These are phyloP conservation scores for Hetaerina titia DNA, from an alignment of 2,888 invertebrate genomes.

Conservation along the genomic window DNA sequence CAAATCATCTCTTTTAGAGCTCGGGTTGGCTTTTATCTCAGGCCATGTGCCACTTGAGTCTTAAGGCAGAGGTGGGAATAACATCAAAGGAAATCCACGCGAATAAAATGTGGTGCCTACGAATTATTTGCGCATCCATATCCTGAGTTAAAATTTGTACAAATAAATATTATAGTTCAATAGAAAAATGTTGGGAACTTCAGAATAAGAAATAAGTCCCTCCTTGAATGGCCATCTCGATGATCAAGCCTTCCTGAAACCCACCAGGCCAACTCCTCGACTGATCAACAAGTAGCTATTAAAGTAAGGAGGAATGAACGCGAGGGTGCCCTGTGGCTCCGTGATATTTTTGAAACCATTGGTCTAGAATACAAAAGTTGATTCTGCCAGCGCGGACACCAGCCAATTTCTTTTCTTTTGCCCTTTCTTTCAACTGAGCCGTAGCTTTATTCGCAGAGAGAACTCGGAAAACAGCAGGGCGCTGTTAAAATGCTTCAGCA, in stretches of 20 bases:
- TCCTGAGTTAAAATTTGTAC: too few species aligned
- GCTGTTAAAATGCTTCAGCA: not conserved
- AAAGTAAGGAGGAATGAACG: not conserved
- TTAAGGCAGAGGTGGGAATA: too few species aligned
- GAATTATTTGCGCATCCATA: too few species aligned
- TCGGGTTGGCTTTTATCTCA: not conserved
- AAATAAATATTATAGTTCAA: too few species aligned
- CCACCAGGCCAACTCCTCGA: not conserved
- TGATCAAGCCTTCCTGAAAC: not conserved
- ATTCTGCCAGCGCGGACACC: not conserved
- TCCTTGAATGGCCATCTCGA: not conserved
- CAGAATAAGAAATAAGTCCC: not conserved
- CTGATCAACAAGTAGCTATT: not conserved
- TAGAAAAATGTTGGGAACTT: not conserved
- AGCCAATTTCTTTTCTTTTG: not conserved
- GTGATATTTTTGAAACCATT: slow-evolving; percentile 14
- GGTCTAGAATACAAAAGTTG: not conserved
- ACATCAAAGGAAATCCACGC: too few species aligned
- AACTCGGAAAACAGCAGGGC: not conserved
- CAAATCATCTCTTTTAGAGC: not conserved
- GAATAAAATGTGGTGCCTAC: too few species aligned
- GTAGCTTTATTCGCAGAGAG: not conserved
- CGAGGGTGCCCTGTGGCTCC: not conserved
- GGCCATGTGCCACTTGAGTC: too few species aligned
- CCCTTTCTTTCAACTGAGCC: not conserved